Evolutionary conservation across 2,797 vertebrate genomes (phyloP), one percentile per base, ranked within the genome.

Genomic region (Artibeus lituratus): DNA sequence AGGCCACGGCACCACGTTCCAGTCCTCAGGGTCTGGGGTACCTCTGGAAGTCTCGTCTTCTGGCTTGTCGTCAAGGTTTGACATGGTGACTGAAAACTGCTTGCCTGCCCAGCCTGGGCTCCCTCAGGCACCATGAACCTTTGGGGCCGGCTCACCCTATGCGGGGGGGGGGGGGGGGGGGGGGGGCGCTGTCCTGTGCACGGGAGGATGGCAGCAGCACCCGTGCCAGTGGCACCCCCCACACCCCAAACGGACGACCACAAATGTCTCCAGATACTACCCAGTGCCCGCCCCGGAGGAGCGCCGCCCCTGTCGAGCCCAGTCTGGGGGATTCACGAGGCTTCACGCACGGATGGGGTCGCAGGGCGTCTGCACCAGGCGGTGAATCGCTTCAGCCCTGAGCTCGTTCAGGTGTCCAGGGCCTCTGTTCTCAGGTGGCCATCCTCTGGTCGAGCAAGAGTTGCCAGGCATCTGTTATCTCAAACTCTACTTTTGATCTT

Each of bases 131-230:
- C 53, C 5, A 0, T 16, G 57, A 65, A 8, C 39, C 5, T 59
- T n/a, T 7, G n/a, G 29, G 51, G 32, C n/a, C 0, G 0, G 37
- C 11, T 49, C 67, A 9, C n/a, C 83, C 47, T 39, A 53, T 82
- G 37, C 57, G 18, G 62, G 0, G 2, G 51, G n/a, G 49, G 39
- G n/a, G 18, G 62, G 0, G 2, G 51, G n/a, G 49, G 39, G 18
- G 62, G 0, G 2, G 51, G n/a, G 49, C 35, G 2, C 26, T 1
- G 0, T 39, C 39, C 70, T 59, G 7, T 39, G 35, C 19, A 1
- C 10, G 14, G 5, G 3, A 8, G 26, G 37, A 12, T 73, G 26
- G 19, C 7, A 2, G 4, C 15, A 18, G 29, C 8, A 65, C 53
- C 72, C 35, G 53, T 37, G 22, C 55, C 80, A 87, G 11, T 12